Evolutionary conservation across 2,113 vertebrate species (phyloP).

Genomic region (Rhinogobius similis): DNA sequence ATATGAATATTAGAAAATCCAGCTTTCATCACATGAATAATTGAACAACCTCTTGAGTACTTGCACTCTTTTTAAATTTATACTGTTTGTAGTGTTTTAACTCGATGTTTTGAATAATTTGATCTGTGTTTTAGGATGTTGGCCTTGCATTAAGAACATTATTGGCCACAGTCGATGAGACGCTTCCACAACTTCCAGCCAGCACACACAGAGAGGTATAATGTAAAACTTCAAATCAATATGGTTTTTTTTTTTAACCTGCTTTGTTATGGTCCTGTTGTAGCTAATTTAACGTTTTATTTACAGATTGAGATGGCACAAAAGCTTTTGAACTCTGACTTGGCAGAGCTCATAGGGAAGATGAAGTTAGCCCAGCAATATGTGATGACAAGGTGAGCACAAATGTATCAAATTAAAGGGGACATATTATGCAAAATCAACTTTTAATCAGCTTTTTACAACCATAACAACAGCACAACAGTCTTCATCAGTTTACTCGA

Average conservation of each 20-base stretch:
- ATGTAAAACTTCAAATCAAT: not conserved
- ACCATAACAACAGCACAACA: too few species aligned
- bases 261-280: not conserved
- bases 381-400: constrained; percentile 76
- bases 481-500: too few species aligned
- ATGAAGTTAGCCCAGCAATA: constrained; percentile 99
- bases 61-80: not conserved
- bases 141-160: constrained; percentile 93
- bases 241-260: too few species aligned
- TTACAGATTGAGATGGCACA: constrained; percentile 96
- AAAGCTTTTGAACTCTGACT: constrained; percentile 95
- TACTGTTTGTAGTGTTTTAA: not conserved
- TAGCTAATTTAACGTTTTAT: not conserved
- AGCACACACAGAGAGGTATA: constrained; percentile 96
- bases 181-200: constrained; percentile 89
- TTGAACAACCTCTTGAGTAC: not conserved
- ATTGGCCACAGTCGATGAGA: constrained; percentile 95
- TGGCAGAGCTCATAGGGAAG: constrained; percentile 95
- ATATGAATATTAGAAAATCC: not conserved
- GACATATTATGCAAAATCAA: too few species aligned
- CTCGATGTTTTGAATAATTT: not conserved
- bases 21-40: constrained; percentile 8
- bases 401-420: not conserved
- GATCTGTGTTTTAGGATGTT: constrained; percentile 84
- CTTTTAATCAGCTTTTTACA: too few species aligned